Conservation (phyloP, 2,113 vertebrate species). For the Heteronetta atricapilla region DNA sequence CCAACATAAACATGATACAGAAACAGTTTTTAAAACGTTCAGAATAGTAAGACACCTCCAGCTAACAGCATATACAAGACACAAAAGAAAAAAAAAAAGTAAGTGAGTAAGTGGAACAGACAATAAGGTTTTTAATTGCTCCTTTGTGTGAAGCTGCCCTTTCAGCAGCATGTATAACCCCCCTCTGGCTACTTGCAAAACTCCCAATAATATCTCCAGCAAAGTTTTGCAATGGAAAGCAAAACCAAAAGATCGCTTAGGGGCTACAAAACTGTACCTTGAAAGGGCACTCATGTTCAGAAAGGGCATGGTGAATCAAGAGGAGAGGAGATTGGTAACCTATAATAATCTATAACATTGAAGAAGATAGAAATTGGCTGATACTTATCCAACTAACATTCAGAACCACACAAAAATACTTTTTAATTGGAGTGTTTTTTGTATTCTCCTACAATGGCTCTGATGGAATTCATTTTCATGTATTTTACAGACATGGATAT, state of each 20-base stretch:
- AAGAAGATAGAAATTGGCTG: background rate
- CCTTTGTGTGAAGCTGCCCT: background rate
- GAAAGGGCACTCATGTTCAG: slow-evolving; percentile 25
- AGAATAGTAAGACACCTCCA: background rate
- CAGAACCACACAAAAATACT: background rate
- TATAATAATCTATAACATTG: slow-evolving; percentile 11
- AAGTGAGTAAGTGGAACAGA: background rate
- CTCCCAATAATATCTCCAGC: background rate
- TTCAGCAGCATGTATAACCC: slow-evolving; percentile 20
- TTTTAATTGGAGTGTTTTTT: background rate
- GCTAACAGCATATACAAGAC: background rate
- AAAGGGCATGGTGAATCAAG: slow-evolving; percentile 26
- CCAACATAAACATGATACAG: background rate
- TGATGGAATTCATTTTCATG: background rate
- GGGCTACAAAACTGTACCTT: slow-evolving; percentile 34
- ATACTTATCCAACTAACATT: background rate
- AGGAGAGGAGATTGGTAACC: background rate
- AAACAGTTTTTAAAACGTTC: background rate
- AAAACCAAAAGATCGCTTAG: background rate
- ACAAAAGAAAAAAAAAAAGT: background rate
- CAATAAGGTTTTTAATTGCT: background rate
- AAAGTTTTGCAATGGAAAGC: background rate
- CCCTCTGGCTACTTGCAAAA: slow-evolving; percentile 34
- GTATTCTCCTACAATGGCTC: background rate
- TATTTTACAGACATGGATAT: background rate